Conservation (phyloP, 2,113 vertebrate genomes). For the Euleptes europaea region DNA sequence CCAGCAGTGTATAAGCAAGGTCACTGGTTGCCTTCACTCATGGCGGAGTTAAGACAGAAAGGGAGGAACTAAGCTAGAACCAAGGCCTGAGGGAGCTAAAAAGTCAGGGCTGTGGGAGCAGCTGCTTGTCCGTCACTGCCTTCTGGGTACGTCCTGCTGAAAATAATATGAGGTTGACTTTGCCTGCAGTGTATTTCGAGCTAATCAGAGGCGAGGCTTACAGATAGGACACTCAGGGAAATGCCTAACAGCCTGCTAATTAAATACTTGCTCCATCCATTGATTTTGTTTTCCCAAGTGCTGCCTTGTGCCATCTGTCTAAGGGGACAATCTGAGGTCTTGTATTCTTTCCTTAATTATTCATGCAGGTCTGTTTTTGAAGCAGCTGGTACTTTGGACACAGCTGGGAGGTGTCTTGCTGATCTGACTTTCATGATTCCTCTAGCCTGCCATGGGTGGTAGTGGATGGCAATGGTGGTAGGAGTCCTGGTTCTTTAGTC, state of each 20-base stretch:
- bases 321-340: neutral
- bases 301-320: neutral
- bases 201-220: neutral
- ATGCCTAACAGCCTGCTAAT: constrained; percentile 17
- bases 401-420: neutral
- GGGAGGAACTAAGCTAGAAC: neutral
- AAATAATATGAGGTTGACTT: constrained; percentile 11
- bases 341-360: constrained; percentile 16
- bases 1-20: neutral
- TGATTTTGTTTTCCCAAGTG: constrained; percentile 1
- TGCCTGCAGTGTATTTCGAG: neutral
- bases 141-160: constrained; percentile 2
- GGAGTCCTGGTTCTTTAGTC: neutral
- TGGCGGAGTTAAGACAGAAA: neutral
- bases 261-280: constrained; percentile 6
- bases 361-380: neutral
- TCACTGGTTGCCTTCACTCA: neutral
- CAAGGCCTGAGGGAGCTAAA: neutral
- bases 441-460: too few relatives aligned
- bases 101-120: neutral
- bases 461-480: too few relatives aligned
- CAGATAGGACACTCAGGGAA: neutral
- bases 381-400: neutral
- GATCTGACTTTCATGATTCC: neutral
- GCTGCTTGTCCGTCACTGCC: neutral